Evolutionary conservation across 2,797 vertebrate species (phyloP).

Genomic region (Pipistrellus nathusii): DNA sequence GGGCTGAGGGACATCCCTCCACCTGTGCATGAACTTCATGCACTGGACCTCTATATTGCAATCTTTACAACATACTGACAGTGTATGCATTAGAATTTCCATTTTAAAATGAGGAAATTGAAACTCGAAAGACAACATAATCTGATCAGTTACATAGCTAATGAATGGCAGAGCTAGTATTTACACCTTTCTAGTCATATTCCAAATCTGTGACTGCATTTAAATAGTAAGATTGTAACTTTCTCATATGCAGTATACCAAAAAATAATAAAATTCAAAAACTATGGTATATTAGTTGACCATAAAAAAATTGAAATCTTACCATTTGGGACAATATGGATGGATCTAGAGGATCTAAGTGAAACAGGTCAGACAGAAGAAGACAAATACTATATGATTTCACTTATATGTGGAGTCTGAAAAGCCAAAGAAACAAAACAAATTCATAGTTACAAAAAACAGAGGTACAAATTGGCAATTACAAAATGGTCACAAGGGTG

Average conservation of each 20-base stretch:
- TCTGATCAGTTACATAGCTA: neutral
- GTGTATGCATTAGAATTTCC: neutral
- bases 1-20: too few relatives aligned
- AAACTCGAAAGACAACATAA: neutral
- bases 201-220: neutral
- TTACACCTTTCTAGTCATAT: neutral
- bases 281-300: neutral
- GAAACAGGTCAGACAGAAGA: neutral
- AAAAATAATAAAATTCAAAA: neutral
- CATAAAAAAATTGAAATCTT: neutral
- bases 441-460: neutral
- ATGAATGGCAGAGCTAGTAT: neutral
- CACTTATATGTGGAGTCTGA: too few relatives aligned
- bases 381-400: neutral
- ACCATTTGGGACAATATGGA: neutral
- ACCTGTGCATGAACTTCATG: too few relatives aligned
- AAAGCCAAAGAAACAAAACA: too few relatives aligned
- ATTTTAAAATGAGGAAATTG: neutral
- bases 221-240: neutral
- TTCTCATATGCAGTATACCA: neutral
- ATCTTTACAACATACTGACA: neutral
- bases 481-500: neutral
- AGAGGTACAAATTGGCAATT: neutral
- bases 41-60: neutral
- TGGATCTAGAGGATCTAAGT: neutral